These are phyloP conservation scores for Melanerpes formicivorus DNA, from an alignment of 2,113 vertebrate species.

Conservation along the genomic window DNA sequence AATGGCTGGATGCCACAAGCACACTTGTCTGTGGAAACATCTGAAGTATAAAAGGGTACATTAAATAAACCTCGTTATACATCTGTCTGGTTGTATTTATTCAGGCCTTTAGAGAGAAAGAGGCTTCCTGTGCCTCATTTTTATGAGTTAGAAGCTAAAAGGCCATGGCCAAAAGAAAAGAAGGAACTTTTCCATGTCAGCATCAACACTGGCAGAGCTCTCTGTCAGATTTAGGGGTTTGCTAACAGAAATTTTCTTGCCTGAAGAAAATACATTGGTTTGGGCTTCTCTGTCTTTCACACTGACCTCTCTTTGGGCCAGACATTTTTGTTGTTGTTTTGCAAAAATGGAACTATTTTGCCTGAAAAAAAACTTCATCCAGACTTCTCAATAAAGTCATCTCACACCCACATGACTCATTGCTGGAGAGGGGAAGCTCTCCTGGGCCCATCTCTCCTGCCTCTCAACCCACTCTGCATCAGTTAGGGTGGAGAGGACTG, in stretches of 20 bases:
- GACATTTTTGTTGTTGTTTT: not conserved
- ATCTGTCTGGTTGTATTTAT: slow-evolving; percentile 4
- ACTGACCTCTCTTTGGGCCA: not conserved
- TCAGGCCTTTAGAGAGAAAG: not conserved
- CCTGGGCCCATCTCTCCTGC: not conserved
- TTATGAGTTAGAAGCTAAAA: not conserved
- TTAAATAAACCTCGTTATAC: slow-evolving; percentile 33
- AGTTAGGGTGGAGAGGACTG: not conserved
- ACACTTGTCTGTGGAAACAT: not conserved
- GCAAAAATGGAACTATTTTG: not conserved
- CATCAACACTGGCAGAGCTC: not conserved
- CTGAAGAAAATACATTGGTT: not conserved
- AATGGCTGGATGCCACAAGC: not conserved
- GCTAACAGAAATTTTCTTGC: not conserved
- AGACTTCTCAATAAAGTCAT: not conserved
- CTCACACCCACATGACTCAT: not conserved
- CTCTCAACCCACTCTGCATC: not conserved
- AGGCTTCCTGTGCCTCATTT: not conserved
- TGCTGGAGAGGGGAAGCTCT: not conserved
- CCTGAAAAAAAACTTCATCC: not conserved
- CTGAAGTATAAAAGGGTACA: not conserved
- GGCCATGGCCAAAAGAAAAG: not conserved
- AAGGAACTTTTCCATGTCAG: not conserved
- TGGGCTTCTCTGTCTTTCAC: not conserved
- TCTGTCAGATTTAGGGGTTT: not conserved